These are phyloP conservation scores for Gobius niger DNA, from an alignment of 2,113 vertebrate species.

Conservation along the genomic window DNA sequence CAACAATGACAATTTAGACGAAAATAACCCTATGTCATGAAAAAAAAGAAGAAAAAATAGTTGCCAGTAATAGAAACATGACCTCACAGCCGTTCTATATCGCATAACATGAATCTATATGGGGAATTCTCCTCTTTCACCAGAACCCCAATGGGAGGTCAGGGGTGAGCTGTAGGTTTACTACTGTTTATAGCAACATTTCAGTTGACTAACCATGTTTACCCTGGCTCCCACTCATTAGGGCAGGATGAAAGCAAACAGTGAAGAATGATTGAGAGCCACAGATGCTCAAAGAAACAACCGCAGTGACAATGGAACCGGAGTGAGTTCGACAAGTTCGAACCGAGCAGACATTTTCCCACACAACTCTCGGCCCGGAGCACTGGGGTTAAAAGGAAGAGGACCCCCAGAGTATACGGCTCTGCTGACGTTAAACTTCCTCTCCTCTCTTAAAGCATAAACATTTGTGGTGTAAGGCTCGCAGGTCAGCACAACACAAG, in stretches of 20 bases:
- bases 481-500: constrained; percentile 38
- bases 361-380: constrained; percentile 34
- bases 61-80: constrained; percentile 9
- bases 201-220: constrained; percentile 5
- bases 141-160: constrained; percentile 11
- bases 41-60: too few species aligned
- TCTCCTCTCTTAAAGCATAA: constrained; percentile 55
- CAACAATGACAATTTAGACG: too few species aligned
- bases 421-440: constrained; percentile 50
- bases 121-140: constrained; percentile 7
- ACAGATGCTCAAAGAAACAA: constrained; percentile 11
- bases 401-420: constrained; percentile 38
- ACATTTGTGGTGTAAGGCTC: constrained; percentile 15
- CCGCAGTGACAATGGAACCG: constrained; percentile 6
- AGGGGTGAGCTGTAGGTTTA: background rate
- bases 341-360: constrained; percentile 56
- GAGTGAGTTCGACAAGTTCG: background rate
- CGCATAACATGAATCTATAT: background rate
- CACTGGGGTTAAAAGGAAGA: constrained; percentile 34
- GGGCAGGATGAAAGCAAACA: background rate
- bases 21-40: too few species aligned
- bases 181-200: background rate
- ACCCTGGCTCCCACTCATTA: background rate
- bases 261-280: background rate
- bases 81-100: too few species aligned